Evolutionary conservation across 2,888 invertebrate species (phyloP).

Genomic region (Orgyia antiqua): DNA sequence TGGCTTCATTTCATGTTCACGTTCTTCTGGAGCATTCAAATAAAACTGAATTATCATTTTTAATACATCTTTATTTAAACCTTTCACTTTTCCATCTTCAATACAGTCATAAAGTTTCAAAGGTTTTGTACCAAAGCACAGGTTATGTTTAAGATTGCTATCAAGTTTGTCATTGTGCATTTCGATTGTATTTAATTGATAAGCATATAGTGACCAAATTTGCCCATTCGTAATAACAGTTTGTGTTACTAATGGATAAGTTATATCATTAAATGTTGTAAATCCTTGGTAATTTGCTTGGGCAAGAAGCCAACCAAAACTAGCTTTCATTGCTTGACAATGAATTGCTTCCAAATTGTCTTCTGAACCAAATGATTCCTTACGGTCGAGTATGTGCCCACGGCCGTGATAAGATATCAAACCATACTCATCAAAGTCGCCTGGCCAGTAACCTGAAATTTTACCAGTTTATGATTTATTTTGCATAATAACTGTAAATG

Average conservation of each 20-base stretch:
- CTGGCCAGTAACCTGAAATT: slow-evolving; percentile 89
- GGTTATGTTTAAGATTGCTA: slow-evolving; percentile 84
- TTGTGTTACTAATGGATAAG: slow-evolving; percentile 94
- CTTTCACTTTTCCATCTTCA: slow-evolving; percentile 83
- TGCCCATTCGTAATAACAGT: slow-evolving; percentile 93
- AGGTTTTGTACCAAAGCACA: slow-evolving; percentile 87
- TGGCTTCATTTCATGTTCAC: slow-evolving; percentile 83
- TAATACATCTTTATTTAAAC: slow-evolving; percentile 89
- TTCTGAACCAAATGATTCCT: slow-evolving; percentile 64
- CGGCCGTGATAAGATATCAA: slow-evolving; percentile 85
- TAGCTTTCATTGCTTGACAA: slow-evolving; percentile 86
- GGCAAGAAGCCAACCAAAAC: slow-evolving; percentile 88
- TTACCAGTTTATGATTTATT: too few species aligned
- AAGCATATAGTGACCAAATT: slow-evolving; percentile 90
- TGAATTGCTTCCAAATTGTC: slow-evolving; percentile 82
- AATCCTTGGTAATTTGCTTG: slow-evolving; percentile 93
- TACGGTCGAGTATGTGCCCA: slow-evolving; percentile 75
- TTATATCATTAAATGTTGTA: slow-evolving; percentile 92
- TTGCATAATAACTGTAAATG: neutral
- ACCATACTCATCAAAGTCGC: slow-evolving; percentile 87
- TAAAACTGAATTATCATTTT: slow-evolving; percentile 86
- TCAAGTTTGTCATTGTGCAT: slow-evolving; percentile 81
- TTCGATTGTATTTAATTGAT: slow-evolving; percentile 93
- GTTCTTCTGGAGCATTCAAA: slow-evolving; percentile 80
- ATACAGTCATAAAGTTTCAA: slow-evolving; percentile 86